These are phyloP conservation scores for Onychomys leucogaster DNA, from an alignment of 2,797 vertebrate genomes.

Conservation along the genomic window DNA sequence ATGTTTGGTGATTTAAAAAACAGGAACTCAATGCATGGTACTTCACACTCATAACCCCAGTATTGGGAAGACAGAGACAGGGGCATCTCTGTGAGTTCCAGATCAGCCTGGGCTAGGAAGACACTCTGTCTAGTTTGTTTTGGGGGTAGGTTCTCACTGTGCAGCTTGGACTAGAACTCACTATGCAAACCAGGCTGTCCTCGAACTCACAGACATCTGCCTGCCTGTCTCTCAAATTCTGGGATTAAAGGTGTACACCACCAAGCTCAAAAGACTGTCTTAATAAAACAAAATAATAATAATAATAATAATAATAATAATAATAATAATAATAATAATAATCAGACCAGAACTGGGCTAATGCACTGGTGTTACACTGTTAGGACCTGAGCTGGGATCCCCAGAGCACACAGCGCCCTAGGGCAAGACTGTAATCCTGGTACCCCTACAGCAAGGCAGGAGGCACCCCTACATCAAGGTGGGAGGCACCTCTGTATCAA, in stretches of 20 bases:
- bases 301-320: not conserved
- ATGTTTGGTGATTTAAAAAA: not conserved
- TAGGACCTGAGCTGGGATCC: not conserved
- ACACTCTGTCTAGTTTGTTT: not conserved
- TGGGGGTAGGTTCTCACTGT: not conserved
- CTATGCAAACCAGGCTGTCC: not conserved
- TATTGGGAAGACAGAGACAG: not conserved
- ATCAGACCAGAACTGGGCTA: not conserved
- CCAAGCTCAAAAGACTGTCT: not conserved
- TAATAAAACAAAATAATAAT: not conserved
- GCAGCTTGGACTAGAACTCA: not conserved
- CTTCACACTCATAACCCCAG: not conserved
- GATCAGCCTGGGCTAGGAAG: not conserved
- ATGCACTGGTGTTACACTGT: not conserved
- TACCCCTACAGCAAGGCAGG: too few species aligned
- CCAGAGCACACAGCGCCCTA: not conserved
- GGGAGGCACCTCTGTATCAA: not conserved
- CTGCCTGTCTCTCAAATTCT: too few species aligned
- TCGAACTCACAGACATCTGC: not conserved
- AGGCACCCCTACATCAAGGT: too few species aligned
- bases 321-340: not conserved
- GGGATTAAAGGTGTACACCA: not conserved
- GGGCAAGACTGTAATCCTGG: not conserved
- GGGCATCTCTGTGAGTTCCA: not conserved
- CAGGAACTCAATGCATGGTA: not conserved